These are phyloP conservation scores for Aphelenchoides fujianensis DNA, from an alignment of 1,140 invertebrate species.

Conservation along the genomic window DNA sequence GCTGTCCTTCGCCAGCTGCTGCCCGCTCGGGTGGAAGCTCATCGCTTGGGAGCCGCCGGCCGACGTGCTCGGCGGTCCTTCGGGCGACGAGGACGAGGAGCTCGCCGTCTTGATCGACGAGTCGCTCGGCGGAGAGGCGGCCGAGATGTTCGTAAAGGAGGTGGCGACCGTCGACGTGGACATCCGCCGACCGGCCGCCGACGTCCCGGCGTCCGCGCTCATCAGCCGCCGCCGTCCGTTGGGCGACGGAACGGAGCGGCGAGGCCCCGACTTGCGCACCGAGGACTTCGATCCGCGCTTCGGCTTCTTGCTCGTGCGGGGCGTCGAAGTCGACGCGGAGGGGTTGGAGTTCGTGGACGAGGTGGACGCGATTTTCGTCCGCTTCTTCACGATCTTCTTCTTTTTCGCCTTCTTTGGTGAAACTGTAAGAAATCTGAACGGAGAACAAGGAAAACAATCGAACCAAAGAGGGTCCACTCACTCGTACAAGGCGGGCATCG, in stretches of 20 bases:
- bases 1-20: slow-evolving; percentile 11
- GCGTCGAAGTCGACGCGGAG: neutral
- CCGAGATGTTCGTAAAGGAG: neutral
- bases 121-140: no score
- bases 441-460: no score
- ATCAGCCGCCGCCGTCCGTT: neutral
- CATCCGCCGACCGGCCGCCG: neutral
- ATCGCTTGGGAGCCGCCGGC: neutral
- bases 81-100: neutral
- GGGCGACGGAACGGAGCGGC: no score
- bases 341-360: slow-evolving; percentile 3
- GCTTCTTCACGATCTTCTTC: slow-evolving; percentile 30
- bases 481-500: neutral
- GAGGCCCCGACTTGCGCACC: no score
- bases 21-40: neutral
- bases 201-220: neutral
- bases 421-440: neutral
- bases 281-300: neutral
- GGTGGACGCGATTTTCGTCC: slow-evolving; percentile 2
- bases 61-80: no score
- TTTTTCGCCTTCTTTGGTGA: neutral
- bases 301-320: neutral
- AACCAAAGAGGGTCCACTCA: slow-evolving; percentile 7
- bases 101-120: neutral
- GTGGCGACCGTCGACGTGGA: neutral